phyloP scores from a whole-genome alignment of 2,888 invertebrate genomes.

The Phymatocera aterrima region DNA sequence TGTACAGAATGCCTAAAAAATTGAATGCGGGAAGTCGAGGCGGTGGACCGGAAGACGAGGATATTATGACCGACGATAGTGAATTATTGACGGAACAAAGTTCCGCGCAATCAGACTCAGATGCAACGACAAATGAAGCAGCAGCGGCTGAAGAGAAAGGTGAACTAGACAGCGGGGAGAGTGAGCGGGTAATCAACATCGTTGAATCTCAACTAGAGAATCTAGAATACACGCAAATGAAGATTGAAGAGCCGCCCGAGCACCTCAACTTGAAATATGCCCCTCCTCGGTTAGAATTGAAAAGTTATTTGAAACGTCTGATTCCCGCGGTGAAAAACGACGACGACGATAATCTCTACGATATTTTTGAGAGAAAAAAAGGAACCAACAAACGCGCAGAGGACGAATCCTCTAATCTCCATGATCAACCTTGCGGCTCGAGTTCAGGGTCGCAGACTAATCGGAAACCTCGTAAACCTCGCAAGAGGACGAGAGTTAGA shows the following conservation, averaged over 20 bases:
- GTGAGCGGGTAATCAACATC: not conserved
- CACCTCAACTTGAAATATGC: not conserved
- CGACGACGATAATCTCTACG: not conserved
- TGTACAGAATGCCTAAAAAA: constrained; percentile 15
- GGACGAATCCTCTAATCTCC: not conserved
- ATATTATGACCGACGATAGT: not conserved
- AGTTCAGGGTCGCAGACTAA: not conserved
- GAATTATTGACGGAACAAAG: constrained; percentile 30
- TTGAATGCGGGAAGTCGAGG: not conserved
- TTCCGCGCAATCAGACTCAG: not conserved
- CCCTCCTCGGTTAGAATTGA: not conserved
- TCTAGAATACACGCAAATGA: not conserved
- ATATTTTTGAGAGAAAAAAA: not conserved
- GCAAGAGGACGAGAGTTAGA: not conserved
- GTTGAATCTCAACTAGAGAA: not conserved
- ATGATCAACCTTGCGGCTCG: not conserved
- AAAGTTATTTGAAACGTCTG: not conserved
- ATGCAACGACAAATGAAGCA: not conserved
- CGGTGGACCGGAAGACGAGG: not conserved
- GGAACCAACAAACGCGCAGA: not conserved
- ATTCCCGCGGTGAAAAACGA: not conserved
- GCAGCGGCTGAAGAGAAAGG: not conserved
- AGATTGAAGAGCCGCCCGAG: constrained; percentile 22
- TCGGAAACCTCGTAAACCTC: constrained; percentile 14
- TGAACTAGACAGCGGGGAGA: not conserved